phyloP scores from a whole-genome alignment of 1,140 invertebrate genomes.

The Tetragnatha versicolor region DNA sequence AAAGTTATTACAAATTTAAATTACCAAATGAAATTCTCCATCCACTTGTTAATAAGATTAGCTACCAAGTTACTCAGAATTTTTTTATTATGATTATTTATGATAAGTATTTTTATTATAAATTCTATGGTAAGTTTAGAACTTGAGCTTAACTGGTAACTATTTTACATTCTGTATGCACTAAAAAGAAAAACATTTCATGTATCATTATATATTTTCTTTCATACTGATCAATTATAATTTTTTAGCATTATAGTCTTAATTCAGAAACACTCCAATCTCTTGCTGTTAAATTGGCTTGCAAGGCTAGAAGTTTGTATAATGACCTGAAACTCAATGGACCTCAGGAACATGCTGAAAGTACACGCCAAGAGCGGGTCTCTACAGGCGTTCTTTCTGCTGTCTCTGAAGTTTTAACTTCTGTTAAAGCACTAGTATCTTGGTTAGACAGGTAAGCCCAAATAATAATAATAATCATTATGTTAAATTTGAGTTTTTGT shows the following conservation, averaged over 20 bases:
- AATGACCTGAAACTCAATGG: slow-evolving; percentile 69
- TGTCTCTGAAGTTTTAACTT: slow-evolving; percentile 80
- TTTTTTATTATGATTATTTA: too few species aligned
- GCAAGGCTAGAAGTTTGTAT: slow-evolving; percentile 80
- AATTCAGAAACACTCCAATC: slow-evolving; percentile 89
- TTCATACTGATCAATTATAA: not conserved
- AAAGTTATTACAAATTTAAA: too few species aligned
- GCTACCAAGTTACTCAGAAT: too few species aligned
- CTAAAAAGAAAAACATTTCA: too few species aligned
- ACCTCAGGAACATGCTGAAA: slow-evolving; percentile 43
- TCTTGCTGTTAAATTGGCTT: slow-evolving; percentile 82
- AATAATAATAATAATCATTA: too few species aligned
- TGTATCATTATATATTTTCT: too few species aligned
- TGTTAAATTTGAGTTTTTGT: too few species aligned
- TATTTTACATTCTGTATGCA: not conserved
- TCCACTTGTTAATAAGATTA: too few species aligned
- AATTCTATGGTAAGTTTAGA: too few species aligned
- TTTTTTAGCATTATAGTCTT: slow-evolving; percentile 77
- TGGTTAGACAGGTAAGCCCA: slow-evolving; percentile 80
- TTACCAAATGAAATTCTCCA: too few species aligned
- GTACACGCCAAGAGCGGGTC: slow-evolving; percentile 67
- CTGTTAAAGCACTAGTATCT: slow-evolving; percentile 82
- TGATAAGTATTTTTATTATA: too few species aligned
- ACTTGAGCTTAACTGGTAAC: not conserved
- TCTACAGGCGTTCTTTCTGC: slow-evolving; percentile 83